Evolutionary conservation across 2,797 vertebrate species (phyloP).

Genomic region (Mormyrops boulengeri): DNA sequence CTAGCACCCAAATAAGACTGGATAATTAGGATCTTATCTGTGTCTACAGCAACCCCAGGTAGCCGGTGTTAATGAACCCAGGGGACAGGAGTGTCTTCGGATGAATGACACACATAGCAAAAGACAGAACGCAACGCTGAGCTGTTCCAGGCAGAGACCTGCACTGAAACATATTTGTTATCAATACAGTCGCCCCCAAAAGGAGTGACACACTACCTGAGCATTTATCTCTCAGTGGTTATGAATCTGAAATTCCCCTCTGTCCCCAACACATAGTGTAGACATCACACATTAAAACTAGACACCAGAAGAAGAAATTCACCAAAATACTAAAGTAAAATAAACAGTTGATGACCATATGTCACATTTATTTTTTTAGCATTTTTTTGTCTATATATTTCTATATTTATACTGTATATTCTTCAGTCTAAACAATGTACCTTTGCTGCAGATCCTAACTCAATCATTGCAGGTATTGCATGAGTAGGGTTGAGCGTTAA

Average conservation of each 20-base stretch:
- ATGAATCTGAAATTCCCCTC: background rate
- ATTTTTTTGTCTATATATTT: conserved; percentile 42
- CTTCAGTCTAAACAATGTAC: conserved; percentile 16
- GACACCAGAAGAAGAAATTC: conserved; percentile 50
- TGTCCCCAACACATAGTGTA: background rate
- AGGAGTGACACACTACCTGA: background rate
- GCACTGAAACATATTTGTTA: background rate
- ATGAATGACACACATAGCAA: background rate
- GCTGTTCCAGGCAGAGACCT: background rate
- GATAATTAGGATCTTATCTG: background rate
- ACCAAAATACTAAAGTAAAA: conserved; percentile 53
- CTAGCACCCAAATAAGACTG: background rate
- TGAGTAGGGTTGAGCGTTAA: conserved; percentile 48
- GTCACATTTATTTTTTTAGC: conserved; percentile 58
- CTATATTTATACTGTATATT: conserved; percentile 41
- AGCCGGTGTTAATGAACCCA: background rate
- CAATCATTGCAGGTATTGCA: conserved; percentile 66
- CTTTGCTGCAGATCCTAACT: conserved; percentile 62
- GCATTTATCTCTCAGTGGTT: background rate
- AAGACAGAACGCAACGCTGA: background rate
- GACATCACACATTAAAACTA: conserved; percentile 35
- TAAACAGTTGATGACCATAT: conserved; percentile 50
- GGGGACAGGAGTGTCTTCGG: background rate
- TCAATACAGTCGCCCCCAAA: background rate
- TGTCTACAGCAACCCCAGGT: background rate